These are phyloP conservation scores for Syngnathoides biaculeatus DNA, from an alignment of 2,113 vertebrate species.

Conservation along the genomic window DNA sequence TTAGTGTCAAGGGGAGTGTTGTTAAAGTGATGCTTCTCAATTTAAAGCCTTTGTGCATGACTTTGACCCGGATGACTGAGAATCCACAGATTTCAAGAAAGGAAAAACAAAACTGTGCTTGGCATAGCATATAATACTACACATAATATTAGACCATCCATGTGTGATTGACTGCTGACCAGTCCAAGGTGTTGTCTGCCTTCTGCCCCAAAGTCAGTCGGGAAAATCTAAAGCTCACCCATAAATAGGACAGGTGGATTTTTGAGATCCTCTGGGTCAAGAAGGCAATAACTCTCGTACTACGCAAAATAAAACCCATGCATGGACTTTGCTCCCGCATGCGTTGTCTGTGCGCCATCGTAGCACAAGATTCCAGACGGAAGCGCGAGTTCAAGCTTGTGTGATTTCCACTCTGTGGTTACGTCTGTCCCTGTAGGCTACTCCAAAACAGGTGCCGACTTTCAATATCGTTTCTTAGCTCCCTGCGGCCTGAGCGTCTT, in stretches of 20 bases:
- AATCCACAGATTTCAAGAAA: no score
- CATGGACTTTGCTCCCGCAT: background rate
- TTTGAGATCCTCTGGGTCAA: background rate
- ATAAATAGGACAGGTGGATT: background rate
- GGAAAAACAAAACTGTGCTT: no score
- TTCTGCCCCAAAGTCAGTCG: background rate
- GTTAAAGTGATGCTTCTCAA: no score
- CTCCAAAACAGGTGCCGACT: slow-evolving; percentile 27
- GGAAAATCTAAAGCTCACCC: background rate
- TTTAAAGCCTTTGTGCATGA: no score
- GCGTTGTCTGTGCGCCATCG: background rate
- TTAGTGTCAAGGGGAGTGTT: no score
- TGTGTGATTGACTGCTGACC: no score
- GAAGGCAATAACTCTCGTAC: background rate
- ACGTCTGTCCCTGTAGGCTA: slow-evolving; percentile 9
- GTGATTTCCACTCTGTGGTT: background rate
- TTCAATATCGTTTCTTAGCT: background rate
- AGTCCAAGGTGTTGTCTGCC: background rate
- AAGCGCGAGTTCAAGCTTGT: background rate
- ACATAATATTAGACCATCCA: no score
- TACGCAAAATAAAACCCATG: background rate
- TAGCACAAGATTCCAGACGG: background rate
- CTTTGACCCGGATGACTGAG: no score
- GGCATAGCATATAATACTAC: no score
- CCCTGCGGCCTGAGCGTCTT: slow-evolving; percentile 5